Conservation (phyloP, 2,797 vertebrate species). For the Peromyscus melanophrys region DNA sequence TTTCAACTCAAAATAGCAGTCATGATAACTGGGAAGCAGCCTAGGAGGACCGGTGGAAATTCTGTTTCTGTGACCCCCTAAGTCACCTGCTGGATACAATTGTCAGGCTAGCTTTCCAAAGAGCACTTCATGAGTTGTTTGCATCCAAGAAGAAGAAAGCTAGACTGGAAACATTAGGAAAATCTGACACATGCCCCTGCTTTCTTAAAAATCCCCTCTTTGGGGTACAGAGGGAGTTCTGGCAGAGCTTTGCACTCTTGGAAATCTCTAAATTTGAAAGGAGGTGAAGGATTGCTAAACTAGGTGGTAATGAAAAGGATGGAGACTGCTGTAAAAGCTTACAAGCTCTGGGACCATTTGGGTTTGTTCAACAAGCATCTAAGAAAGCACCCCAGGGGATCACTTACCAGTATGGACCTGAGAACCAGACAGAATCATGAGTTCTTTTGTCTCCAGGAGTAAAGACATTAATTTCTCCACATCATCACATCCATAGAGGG, state of each 20-base stretch:
- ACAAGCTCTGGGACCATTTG: neutral
- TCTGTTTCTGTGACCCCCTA: slow-evolving; percentile 33
- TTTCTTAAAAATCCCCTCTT: neutral
- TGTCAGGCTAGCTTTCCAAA: slow-evolving; percentile 22
- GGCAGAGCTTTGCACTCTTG: neutral
- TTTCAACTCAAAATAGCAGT: slow-evolving; percentile 46
- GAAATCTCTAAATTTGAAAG: slow-evolving; percentile 32
- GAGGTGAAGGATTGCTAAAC: neutral
- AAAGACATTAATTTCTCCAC: slow-evolving; percentile 17
- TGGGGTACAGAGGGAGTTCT: neutral
- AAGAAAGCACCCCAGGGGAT: neutral
- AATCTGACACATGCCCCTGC: neutral
- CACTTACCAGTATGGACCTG: neutral
- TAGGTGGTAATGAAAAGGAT: neutral
- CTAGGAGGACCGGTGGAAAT: slow-evolving; percentile 10
- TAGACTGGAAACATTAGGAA: slow-evolving; percentile 23
- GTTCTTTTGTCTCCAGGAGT: neutral
- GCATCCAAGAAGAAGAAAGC: slow-evolving; percentile 5
- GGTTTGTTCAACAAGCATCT: neutral
- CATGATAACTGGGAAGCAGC: neutral
- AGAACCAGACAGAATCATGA: neutral
- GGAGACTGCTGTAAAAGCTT: neutral
- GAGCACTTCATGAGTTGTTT: slow-evolving; percentile 32
- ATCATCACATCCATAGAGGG: neutral
- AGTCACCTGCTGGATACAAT: slow-evolving; percentile 15